Evolutionary conservation across 2,113 vertebrate species (phyloP).

Genomic region (Ameiurus melas): DNA sequence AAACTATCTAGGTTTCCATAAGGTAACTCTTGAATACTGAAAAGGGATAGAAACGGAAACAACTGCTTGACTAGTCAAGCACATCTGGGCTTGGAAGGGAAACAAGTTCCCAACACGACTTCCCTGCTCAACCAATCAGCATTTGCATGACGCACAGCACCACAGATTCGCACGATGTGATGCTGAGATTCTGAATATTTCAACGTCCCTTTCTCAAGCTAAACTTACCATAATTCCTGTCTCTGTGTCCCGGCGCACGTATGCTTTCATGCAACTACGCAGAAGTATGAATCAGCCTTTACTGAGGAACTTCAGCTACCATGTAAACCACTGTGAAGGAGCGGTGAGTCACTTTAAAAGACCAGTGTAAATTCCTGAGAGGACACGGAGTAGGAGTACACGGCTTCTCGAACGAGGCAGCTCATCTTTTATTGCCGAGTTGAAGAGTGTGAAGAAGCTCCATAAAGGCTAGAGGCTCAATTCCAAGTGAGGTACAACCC

Average conservation of each 20-base stretch:
- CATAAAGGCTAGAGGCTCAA: not conserved
- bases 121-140: not conserved
- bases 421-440: not conserved
- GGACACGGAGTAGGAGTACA: not conserved
- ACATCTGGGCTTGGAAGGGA: not conserved
- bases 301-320: not conserved
- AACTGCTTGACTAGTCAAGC: not conserved
- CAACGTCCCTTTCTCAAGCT: not conserved
- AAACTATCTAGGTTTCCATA: not conserved
- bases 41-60: not conserved
- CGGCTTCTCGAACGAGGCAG: not conserved
- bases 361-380: not conserved
- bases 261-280: not conserved
- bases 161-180: not conserved
- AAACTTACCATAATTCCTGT: not conserved
- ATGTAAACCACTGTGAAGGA: not conserved
- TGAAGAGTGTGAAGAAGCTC: not conserved
- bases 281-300: not conserved
- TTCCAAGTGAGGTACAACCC: not conserved
- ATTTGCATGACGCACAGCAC: not conserved
- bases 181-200: not conserved
- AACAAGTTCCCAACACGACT: not conserved
- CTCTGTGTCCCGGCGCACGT: not conserved
- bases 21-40: not conserved
- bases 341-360: conserved; percentile 27